Base-by-base conservation (phyloP, 2,797 vertebrate species). In the Thunnus albacares region DNA sequence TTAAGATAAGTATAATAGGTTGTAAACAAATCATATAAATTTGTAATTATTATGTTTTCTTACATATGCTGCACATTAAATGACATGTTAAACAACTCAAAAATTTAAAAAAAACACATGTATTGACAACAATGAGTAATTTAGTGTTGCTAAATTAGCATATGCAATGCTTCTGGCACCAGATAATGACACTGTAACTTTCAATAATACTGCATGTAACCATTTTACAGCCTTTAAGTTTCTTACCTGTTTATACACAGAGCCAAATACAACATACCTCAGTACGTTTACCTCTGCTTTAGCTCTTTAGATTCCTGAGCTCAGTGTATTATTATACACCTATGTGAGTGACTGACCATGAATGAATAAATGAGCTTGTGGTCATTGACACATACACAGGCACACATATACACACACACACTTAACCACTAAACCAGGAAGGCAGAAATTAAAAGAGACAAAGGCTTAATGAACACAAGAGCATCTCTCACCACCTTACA, bases 391-490 rank as follows among this genome's bases (percentile, higher is more conserved):
- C 33, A 35, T 7, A 35, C 33, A 35, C 33, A 33, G 4, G 6
- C 33, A 35, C 60, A 64, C 12, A 70, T 51, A 45, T 3, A 4
- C 8, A 10, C 35, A 73, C 35, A 73, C 47, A 24, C 10, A 47
- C 22, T 9, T 13, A 26, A 28, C 20, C 24, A 61, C 1, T 33
- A 33, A 17, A 73, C 18, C 20, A 49, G 20, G 7, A 63, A 38
- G 41, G 18, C 20, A 52, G 22, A 35, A 11, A 80, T 52, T 30
- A 17, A 17, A 35, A 17, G 11, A 38, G 2, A 65, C 57, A 59
- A 35, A 47, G 52, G 12, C 28, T 63, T 28, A 57, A 35, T 63
- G n/a, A 35, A 28, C 41, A 64, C 9, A 76, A 72, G 20, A 47
- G n/a, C n/a, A 41, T 61, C n/a, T 68, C 30, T 69, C 51, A 55